phyloP scores from a whole-genome alignment of 2,113 vertebrate species.

The Ancistrus triradiatus region DNA sequence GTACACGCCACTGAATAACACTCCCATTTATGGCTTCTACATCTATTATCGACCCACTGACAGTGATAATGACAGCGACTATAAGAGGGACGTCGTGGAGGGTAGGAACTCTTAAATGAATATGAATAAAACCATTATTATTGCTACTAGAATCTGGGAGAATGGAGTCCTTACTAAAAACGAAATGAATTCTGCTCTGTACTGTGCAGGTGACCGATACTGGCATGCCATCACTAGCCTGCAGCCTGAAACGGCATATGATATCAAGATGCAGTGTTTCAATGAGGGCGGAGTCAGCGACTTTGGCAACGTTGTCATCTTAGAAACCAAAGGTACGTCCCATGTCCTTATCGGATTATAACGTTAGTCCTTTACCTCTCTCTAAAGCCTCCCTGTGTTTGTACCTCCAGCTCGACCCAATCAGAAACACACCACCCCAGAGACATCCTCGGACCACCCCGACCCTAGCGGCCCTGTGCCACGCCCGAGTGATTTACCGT shows the following conservation, averaged over 20 bases:
- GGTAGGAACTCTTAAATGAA: slow-evolving; percentile 59
- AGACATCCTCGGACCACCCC: slow-evolving; percentile 48
- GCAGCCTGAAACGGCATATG: slow-evolving; percentile 93
- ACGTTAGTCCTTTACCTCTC: not conserved
- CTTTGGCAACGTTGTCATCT: slow-evolving; percentile 96
- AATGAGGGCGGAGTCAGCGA: slow-evolving; percentile 95
- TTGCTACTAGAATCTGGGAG: too few relatives aligned
- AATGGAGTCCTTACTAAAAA: too few relatives aligned
- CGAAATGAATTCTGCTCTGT: not conserved
- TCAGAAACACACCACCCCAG: slow-evolving; percentile 61
- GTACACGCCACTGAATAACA: slow-evolving; percentile 94
- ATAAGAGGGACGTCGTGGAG: slow-evolving; percentile 94
- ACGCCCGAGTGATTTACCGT: slow-evolving; percentile 86
- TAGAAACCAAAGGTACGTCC: slow-evolving; percentile 89
- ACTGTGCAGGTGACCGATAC: slow-evolving; percentile 77
- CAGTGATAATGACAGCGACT: slow-evolving; percentile 97
- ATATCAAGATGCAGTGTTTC: slow-evolving; percentile 98
- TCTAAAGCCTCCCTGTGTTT: not conserved
- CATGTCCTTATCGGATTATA: not conserved
- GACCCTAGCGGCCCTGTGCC: slow-evolving; percentile 67
- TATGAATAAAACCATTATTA: too few relatives aligned
- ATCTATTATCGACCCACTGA: slow-evolving; percentile 97
- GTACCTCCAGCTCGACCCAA: slow-evolving; percentile 69
- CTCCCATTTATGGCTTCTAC: slow-evolving; percentile 97
- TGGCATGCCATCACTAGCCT: slow-evolving; percentile 95